These are phyloP conservation scores for Notolepis coatsorum DNA, from an alignment of 2,797 vertebrate species.

Conservation along the genomic window DNA sequence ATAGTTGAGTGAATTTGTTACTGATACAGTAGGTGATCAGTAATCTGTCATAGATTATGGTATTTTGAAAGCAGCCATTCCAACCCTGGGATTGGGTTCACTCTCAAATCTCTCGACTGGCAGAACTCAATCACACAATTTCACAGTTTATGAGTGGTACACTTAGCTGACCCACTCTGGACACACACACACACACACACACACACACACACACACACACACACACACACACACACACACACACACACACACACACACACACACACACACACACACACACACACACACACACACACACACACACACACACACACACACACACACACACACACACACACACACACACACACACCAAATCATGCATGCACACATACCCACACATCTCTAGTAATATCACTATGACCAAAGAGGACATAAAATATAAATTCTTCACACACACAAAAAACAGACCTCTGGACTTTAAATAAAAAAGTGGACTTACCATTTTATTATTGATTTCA, in stretches of 20 bases:
- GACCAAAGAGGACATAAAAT: slow-evolving; percentile 80
- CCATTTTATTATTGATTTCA: slow-evolving; percentile 99
- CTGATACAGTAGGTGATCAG: too few species aligned
- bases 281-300: not conserved
- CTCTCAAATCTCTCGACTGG: slow-evolving; percentile 73
- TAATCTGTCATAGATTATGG: too few species aligned
- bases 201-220: slow-evolving; percentile 32
- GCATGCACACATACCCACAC: not conserved
- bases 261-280: slow-evolving; percentile 3
- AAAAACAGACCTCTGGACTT: too few species aligned
- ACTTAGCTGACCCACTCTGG: slow-evolving; percentile 60
- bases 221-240: slow-evolving; percentile 4
- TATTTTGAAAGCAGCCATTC: too few species aligned
- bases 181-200: slow-evolving; percentile 20
- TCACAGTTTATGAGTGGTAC: slow-evolving; percentile 80
- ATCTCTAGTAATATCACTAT: slow-evolving; percentile 65
- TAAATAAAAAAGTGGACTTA: slow-evolving; percentile 84
- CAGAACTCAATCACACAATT: slow-evolving; percentile 83
- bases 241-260: slow-evolving; percentile 4
- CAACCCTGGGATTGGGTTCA: slow-evolving; percentile 73
- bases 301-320: not conserved
- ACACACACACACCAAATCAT: too few species aligned
- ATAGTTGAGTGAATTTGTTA: too few species aligned
- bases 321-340: slow-evolving; percentile 8
- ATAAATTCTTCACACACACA: slow-evolving; percentile 78